phyloP scores from a whole-genome alignment of 1,140 invertebrate genomes.

The Eufriesea mexicana region DNA sequence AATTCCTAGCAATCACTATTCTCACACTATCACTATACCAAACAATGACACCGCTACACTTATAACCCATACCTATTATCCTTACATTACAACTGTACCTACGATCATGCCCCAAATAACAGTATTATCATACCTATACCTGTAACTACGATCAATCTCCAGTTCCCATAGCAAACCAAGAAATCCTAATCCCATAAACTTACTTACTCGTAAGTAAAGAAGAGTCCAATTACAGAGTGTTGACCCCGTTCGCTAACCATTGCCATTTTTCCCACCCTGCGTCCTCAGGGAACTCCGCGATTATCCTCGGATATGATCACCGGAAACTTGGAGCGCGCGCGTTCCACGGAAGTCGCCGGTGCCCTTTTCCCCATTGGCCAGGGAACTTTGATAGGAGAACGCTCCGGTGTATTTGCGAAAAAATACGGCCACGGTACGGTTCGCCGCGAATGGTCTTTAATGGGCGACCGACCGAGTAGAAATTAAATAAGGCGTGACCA shows the following conservation, averaged over 20 bases:
- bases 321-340: neutral
- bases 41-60: too few species aligned
- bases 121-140: too few species aligned
- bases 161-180: too few species aligned
- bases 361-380: neutral
- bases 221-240: neutral
- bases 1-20: too few species aligned
- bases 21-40: too few species aligned
- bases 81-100: too few species aligned
- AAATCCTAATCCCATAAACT: too few species aligned
- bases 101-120: too few species aligned
- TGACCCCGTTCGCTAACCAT: neutral
- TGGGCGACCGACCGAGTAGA: slow-evolving; percentile 16
- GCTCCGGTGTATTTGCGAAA: neutral
- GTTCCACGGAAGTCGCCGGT: neutral
- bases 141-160: too few species aligned
- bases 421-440: slow-evolving; percentile 14
- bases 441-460: slow-evolving; percentile 46
- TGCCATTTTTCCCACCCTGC: neutral
- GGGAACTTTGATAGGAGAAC: neutral
- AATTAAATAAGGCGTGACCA: slow-evolving; percentile 52
- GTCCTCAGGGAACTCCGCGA: too few species aligned
- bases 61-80: too few species aligned
- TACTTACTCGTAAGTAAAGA: too few species aligned
- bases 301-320: neutral